phyloP scores from a whole-genome alignment of 2,888 invertebrate genomes.

The Parnassius apollo region DNA sequence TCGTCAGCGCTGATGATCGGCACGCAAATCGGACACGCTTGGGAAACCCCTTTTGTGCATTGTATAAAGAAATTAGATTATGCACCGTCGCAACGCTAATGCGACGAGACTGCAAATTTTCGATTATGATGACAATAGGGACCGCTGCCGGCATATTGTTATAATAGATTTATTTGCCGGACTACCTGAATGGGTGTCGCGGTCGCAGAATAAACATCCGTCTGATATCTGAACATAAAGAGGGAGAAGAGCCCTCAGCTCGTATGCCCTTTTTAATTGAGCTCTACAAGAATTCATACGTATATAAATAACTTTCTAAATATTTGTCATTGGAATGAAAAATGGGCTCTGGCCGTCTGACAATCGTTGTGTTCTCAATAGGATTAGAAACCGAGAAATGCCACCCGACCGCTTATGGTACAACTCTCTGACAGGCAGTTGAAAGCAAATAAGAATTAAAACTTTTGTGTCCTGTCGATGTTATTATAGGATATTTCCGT shows the following conservation, averaged over 20 bases:
- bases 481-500: conserved; percentile 54
- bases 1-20: conserved; percentile 49
- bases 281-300: conserved; percentile 59
- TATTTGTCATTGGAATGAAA: conserved; percentile 78
- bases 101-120: conserved; percentile 55
- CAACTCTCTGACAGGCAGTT: conserved; percentile 47
- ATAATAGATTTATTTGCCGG: conserved; percentile 69
- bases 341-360: conserved; percentile 63
- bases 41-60: conserved; percentile 45
- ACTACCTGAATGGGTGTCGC: conserved; percentile 73
- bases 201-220: conserved; percentile 74
- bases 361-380: conserved; percentile 67
- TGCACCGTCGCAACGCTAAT: conserved; percentile 47
- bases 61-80: conserved; percentile 45
- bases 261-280: conserved; percentile 65
- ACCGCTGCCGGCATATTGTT: conserved; percentile 52
- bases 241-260: conserved; percentile 50
- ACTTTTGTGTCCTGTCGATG: conserved; percentile 50
- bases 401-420: conserved; percentile 62
- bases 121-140: conserved; percentile 53
- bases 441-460: conserved; percentile 59
- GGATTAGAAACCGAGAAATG: conserved; percentile 76
- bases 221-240: conserved; percentile 59
- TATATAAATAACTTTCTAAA: conserved; percentile 78
- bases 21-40: conserved; percentile 61